A percentile compares a stretch with the other conserved stretches of the same genome.
These are phyloP conservation scores for Muscicapa comitata DNA, from an alignment of 2,797 vertebrate species.

Conservation along the genomic window DNA sequence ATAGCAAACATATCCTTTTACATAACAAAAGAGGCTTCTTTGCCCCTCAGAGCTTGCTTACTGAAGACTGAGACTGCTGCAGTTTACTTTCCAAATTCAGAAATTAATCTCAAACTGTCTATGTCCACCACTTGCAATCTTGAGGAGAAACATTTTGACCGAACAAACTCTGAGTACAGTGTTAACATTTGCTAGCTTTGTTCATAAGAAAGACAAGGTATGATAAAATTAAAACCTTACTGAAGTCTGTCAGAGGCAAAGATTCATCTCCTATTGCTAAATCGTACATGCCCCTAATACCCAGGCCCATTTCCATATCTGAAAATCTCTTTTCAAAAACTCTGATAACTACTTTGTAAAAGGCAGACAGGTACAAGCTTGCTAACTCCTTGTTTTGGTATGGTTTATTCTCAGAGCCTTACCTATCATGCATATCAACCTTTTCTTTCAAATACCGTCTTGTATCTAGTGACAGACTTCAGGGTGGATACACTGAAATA, in stretches of 20 bases:
- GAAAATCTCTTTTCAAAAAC: neutral
- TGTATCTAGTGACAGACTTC: neutral
- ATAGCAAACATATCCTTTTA: neutral
- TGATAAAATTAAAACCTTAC: neutral
- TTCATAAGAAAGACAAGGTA: neutral
- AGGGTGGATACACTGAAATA: neutral
- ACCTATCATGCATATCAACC: neutral
- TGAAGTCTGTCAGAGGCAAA: neutral
- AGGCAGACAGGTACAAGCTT: neutral
- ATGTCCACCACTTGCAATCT: fast-evolving
- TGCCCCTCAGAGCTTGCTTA: neutral
- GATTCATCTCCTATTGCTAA: neutral
- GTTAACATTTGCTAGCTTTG: neutral
- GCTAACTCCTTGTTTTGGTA: neutral
- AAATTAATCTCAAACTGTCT: neutral
- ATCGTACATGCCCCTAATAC: neutral
- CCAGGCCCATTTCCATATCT: neutral
- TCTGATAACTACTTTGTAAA: neutral
- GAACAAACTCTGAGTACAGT: neutral
- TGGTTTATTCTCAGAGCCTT: neutral
- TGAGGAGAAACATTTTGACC: neutral
- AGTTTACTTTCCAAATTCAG: neutral
- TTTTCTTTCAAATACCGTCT: neutral
- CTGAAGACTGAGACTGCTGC: neutral
- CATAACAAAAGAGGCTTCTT: neutral